Base-by-base conservation (phyloP, 2,797 vertebrate species). In the Acridotheres tristis region DNA sequence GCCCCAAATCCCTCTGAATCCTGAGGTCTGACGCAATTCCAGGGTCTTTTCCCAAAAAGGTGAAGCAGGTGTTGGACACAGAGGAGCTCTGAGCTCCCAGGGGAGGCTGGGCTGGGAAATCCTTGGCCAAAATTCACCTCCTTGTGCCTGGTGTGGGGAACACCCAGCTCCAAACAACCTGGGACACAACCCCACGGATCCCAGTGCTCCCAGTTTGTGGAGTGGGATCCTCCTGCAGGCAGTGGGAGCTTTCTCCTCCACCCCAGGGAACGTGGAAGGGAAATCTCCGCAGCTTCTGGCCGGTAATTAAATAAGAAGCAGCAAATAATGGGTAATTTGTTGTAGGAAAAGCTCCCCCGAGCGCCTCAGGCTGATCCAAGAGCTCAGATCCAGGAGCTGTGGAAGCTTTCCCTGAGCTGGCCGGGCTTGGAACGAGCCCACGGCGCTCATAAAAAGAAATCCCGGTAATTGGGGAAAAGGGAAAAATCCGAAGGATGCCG, bases 391-490 rank as follows among this genome's bases (percentile, higher is more conserved):
- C 91, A 66, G 55, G 65, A 72, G 30, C 85, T 7, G 14, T 13
- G 76, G 76, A 90, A 93, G 69, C 43, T 63, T 90, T 78, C 36
- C 40, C 85, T 63, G 92, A 93, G 87, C 63, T 0, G 2, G 42
- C 51, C 16, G 89, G 51, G 54, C 42, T 94, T 63, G 91, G 87
- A 95, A 81, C 50, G 2, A 67, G 69, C 67, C 88, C 34, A 0
- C 1, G 29, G 66, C 16, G 67, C 79, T 26, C 32, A 88, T 86
- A 94, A 95, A 92, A 89, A 21, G 5, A 84, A 95, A 96, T 87
- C 86, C 85, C 77, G 29, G 43, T 34, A 85, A 94, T 79, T 69
- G 73, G 71, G 89, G 32, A 45, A 55, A 75, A 92, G 86, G 69
- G 62, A 47, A 90, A 90, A 94, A 82, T 40, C 48, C 55, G 3